Conservation (phyloP, 1,140 invertebrate genomes). For the Achroia grisella region DNA sequence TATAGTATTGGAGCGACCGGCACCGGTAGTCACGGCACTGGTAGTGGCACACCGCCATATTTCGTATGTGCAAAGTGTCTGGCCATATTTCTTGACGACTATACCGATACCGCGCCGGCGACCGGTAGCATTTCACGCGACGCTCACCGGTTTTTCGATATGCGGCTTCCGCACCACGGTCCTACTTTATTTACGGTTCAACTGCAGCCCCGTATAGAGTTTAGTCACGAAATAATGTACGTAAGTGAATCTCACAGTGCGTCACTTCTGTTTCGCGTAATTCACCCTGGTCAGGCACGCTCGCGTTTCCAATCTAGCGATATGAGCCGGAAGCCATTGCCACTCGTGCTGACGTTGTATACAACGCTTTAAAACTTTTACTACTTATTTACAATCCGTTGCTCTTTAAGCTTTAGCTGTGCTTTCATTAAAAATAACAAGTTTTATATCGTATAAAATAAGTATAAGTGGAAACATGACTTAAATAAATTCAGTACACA, state of each 20-base stretch:
- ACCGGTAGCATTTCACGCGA: conserved; percentile 62
- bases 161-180: conserved; percentile 55
- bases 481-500: background rate
- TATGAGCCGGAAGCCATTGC: conserved; percentile 43
- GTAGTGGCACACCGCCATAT: conserved; percentile 32
- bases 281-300: conserved; percentile 27
- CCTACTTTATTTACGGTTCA: conserved; percentile 50
- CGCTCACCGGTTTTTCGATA: conserved; percentile 55
- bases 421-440: conserved; percentile 1
- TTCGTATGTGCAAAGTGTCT: conserved; percentile 42
- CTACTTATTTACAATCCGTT: conserved; percentile 1
- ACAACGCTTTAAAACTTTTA: conserved; percentile 5
- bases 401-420: background rate
- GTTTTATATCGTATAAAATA: background rate
- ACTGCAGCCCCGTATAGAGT: conserved; percentile 33
- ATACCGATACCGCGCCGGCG: conserved; percentile 18
- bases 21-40: conserved; percentile 40
- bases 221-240: conserved; percentile 39
- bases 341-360: conserved; percentile 13
- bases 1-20: conserved; percentile 18
- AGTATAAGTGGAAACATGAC: background rate
- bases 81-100: conserved; percentile 58
- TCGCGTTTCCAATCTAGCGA: conserved; percentile 32
- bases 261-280: conserved; percentile 21
- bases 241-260: conserved; percentile 28